Percentiles rank a stretch among this genome's conserved stretches.
phyloP scores from a whole-genome alignment of 2,113 vertebrate genomes.

The Ia io region DNA sequence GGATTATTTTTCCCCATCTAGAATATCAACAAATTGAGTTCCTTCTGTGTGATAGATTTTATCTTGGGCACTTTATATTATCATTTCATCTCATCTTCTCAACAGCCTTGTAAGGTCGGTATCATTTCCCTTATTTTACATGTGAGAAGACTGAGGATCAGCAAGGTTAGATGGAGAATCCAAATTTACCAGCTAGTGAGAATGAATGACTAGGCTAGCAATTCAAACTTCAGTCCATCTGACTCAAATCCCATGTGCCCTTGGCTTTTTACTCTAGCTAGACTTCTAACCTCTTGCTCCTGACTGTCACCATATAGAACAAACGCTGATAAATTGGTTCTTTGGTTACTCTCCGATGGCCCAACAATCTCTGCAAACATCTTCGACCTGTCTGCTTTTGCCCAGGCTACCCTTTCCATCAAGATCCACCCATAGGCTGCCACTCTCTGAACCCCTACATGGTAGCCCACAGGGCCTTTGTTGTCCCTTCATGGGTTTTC shows the following conservation, averaged over 20 bases:
- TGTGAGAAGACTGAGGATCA: neutral
- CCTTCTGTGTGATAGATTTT: neutral
- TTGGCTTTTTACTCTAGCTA: neutral
- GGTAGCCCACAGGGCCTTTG: neutral
- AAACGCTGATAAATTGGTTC: slow-evolving; percentile 1
- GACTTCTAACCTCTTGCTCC: neutral
- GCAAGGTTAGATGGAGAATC: neutral
- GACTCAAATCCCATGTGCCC: neutral
- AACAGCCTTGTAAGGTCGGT: neutral
- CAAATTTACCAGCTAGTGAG: neutral
- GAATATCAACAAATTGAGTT: slow-evolving; percentile 4
- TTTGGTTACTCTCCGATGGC: neutral
- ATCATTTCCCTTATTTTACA: neutral
- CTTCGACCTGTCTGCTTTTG: neutral
- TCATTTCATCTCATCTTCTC: slow-evolving; percentile 7
- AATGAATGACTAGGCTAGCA: neutral
- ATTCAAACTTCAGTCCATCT: neutral
- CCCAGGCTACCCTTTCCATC: neutral
- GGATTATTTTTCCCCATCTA: neutral
- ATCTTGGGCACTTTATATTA: neutral
- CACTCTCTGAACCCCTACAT: neutral
- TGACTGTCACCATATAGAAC: neutral
- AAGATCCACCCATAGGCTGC: neutral
- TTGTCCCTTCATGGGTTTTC: neutral
- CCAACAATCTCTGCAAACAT: neutral